A percentile compares a stretch with the other conserved stretches of the same genome.
These are phyloP conservation scores for Temnothorax rugatulus DNA, from an alignment of 2,888 invertebrate species.

Conservation along the genomic window DNA sequence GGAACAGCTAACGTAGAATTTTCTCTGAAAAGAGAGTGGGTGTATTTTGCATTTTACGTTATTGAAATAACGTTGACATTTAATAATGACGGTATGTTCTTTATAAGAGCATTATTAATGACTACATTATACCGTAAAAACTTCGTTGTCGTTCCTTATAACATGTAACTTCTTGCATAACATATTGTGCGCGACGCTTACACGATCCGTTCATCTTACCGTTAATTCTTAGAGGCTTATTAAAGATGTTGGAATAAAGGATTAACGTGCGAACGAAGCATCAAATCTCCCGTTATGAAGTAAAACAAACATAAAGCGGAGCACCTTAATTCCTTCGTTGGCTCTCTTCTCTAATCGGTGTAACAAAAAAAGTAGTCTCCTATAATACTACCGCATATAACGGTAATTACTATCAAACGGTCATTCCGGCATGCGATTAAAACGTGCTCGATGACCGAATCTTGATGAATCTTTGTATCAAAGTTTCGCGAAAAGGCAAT, in stretches of 20 bases:
- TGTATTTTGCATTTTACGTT: constrained; percentile 5
- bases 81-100: constrained; percentile 25
- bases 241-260: constrained; percentile 42
- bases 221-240: constrained; percentile 26
- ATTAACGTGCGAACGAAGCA: background rate
- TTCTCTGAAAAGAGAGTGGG: background rate
- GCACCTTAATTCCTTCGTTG: constrained; percentile 6
- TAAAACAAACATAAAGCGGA: constrained; percentile 36
- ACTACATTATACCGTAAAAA: constrained; percentile 7
- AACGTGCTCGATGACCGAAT: background rate
- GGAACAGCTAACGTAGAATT: background rate
- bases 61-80: constrained; percentile 36
- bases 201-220: constrained; percentile 10
- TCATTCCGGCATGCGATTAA: constrained; percentile 15
- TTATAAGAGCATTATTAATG: constrained; percentile 42
- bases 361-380: constrained; percentile 39
- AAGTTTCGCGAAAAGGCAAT: background rate
- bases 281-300: constrained; percentile 26
- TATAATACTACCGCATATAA: constrained; percentile 23
- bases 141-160: constrained; percentile 25
- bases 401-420: constrained; percentile 32
- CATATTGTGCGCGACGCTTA: background rate
- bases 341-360: constrained; percentile 25
- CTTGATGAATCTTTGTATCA: constrained; percentile 19
- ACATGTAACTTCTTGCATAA: constrained; percentile 30